These are phyloP conservation scores for Callaeas wilsoni DNA, from an alignment of 2,113 vertebrate species.

Conservation along the genomic window DNA sequence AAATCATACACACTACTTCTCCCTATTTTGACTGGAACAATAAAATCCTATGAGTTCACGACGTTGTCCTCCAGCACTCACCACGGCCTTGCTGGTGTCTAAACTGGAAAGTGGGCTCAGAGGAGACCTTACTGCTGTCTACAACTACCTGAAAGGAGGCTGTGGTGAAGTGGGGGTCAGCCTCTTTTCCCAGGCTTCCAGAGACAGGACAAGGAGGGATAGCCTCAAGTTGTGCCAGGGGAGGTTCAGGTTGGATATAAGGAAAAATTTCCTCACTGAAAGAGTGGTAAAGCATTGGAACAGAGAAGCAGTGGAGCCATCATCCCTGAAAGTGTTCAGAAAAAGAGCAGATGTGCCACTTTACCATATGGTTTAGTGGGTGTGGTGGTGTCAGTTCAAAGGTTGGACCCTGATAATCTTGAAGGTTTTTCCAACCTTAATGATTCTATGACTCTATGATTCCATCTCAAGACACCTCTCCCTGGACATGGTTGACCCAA, in stretches of 20 bases:
- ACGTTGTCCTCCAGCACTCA: background rate
- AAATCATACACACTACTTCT: background rate
- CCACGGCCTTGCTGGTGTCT: background rate
- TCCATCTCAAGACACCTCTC: background rate
- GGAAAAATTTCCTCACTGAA: background rate
- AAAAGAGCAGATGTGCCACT: background rate
- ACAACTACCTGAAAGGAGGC: background rate
- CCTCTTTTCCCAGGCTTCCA: background rate
- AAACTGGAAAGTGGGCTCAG: background rate
- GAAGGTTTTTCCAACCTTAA: background rate
- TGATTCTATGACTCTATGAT: background rate
- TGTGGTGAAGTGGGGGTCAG: background rate
- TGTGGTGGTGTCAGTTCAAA: rapidly evolving
- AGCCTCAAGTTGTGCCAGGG: background rate
- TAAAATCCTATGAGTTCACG: background rate
- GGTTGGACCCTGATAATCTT: too few species aligned
- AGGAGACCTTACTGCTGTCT: background rate
- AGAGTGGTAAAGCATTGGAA: background rate
- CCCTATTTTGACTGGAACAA: background rate
- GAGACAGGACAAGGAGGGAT: background rate
- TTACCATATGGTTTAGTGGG: background rate
- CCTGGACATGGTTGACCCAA: background rate
- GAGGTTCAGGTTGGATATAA: background rate
- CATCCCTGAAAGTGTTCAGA: background rate
- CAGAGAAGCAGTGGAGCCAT: rapidly evolving